Evolutionary conservation across 2,113 vertebrate genomes (phyloP), one percentile per base, ranked within the genome.

Genomic region (Chaetodon trifascialis): DNA sequence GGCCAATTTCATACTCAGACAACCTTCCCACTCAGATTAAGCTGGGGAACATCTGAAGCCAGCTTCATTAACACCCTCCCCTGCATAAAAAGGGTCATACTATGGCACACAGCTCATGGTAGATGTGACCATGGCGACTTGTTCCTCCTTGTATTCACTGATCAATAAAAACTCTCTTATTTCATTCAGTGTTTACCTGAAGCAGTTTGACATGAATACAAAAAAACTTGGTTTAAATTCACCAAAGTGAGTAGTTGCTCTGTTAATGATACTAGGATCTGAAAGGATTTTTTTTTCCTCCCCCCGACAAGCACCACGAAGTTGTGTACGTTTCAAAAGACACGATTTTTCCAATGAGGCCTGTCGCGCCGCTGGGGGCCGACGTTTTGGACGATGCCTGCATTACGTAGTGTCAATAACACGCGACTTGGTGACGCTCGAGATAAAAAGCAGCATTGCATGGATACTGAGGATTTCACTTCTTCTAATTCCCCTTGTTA

Each of bases 121-220:
- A 73, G 67, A 80, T 68, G 88, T 74, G 68, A 78, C 86, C 68
- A 83, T 51, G 79, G 86, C 76, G 9, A 87, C 83, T 34, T 72
- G 60, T 86, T 88, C 79, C 79, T 85, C 79, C 38, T 40, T 80
- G 73, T 72, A 76, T 83, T 89, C 59, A 88, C 76, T 80, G 49
- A 86, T 82, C 56, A 77, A 80, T 80, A 88, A 87, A 77, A 85
- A 81, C 55, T 60, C 73, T 78, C 80, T 72, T 73, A 81, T 88
- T 91, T 91, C 62, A 89, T 93, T 93, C 93, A 93, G 90, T 93
- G 93, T 94, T 93, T 73, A 92, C 84, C 86, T 92, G 91, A 94
- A 92, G 89, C 91, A 93, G 90, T 91, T 91, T 90, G 88, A 94
- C 92, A 92, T 89, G 85, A 89, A 87, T 80, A 91, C 65, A 69